Base-by-base conservation (phyloP, 2,113 vertebrate species). In the Gila orcuttii region DNA sequence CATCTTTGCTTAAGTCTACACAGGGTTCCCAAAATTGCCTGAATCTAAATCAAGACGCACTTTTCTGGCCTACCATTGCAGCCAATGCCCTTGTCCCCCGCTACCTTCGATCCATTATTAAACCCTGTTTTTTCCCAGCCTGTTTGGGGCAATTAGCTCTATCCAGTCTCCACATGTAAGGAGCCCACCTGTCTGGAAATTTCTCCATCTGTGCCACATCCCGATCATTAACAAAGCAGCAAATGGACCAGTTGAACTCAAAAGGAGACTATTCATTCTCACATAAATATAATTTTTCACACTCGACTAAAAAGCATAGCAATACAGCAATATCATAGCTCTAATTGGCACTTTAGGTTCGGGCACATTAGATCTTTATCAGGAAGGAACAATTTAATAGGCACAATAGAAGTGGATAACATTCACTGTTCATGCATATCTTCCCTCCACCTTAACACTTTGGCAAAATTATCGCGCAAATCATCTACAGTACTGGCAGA, bases 341-440 rank as follows among this genome's bases (percentile, higher is more conserved):
- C 59, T 69, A 50, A 82, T 7, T 68, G 45, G 62, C 62, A 69
- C 62, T 69, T 82, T 31, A 23, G 62, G 17, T n/a, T 69, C 25
- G 25, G 45, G 45, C 64, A 69, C 64, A 68, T 69, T 50, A 69
- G 17, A 69, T 69, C n/a, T 82, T 52, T 69, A 82, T 82, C 17
- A 69, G 80, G 25, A 52, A 33, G 64, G 25, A 69, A 25, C 11
- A 8, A 69, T 82, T 52, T 33, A 52, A 33, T 15, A 69, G 25
- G 25, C 62, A 36, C 45, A 69, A 52, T 55, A 82, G 11, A 21
- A 21, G 19, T 31, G 45, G 21, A 82, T 33, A 13, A 33, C 28
- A 55, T 11, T 55, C 28, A 55, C 75, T 21, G 28, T 55, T 31
- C 25, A 47, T 55, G 47, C 25, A 55, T 28, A 19, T 52, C 25